These are phyloP conservation scores for Astyanax mexicanus DNA, from an alignment of 2,797 vertebrate species.

Conservation along the genomic window DNA sequence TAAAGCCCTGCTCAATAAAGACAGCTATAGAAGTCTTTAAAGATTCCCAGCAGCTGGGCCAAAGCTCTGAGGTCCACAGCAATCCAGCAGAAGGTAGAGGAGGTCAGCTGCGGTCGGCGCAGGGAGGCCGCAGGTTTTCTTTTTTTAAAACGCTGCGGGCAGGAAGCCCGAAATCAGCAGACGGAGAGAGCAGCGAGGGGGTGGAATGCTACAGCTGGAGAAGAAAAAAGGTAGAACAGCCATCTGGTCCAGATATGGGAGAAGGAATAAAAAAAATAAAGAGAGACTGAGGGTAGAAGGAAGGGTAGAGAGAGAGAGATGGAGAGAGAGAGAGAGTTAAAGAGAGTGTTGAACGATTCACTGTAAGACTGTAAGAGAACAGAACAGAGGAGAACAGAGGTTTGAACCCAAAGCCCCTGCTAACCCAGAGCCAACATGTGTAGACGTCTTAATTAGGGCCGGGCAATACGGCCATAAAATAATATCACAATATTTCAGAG, in stretches of 20 bases:
- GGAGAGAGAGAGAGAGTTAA: background rate
- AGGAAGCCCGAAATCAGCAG: constrained; percentile 39
- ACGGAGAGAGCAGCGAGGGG: constrained; percentile 26
- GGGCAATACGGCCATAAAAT: background rate
- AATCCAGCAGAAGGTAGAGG: constrained; percentile 10
- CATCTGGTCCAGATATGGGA: constrained; percentile 50
- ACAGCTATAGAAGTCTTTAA: constrained; percentile 59
- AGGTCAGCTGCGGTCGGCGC: constrained; percentile 22
- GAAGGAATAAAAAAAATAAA: background rate
- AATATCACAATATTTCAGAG: too few species aligned
- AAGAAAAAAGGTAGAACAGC: constrained; percentile 29
- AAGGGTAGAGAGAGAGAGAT: constrained; percentile 1
- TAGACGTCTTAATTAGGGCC: constrained; percentile 24
- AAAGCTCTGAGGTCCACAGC: constrained; percentile 17
- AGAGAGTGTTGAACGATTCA: constrained; percentile 39
- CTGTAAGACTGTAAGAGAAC: too few species aligned
- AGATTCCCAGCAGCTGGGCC: constrained; percentile 30
- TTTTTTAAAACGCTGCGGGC: constrained; percentile 38
- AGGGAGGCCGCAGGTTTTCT: constrained; percentile 18
- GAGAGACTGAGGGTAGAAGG: background rate
- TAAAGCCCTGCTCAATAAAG: constrained; percentile 58
- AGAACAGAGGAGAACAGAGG: constrained; percentile 1
- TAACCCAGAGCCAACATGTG: too few species aligned
- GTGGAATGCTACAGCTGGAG: constrained; percentile 23
- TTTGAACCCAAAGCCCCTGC: constrained; percentile 11